Conservation (phyloP, 1,140 invertebrate species). For the Steinernema khuongi region DNA sequence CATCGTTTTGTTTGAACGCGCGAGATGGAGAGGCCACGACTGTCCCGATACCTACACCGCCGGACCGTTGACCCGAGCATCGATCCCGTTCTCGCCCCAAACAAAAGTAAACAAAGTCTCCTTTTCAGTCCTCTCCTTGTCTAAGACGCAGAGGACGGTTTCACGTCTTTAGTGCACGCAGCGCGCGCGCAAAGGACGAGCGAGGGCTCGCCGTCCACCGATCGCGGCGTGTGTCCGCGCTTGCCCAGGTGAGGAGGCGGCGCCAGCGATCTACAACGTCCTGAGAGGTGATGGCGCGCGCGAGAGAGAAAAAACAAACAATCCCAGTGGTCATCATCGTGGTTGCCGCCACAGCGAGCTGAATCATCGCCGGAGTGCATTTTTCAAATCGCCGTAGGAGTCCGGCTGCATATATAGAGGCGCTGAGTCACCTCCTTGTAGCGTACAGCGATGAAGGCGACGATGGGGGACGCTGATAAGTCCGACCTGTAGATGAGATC, state of each 20-base stretch:
- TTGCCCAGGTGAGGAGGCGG: constrained; percentile 9
- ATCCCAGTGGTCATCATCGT: background rate
- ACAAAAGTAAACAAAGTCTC: constrained; percentile 9
- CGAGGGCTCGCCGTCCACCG: background rate
- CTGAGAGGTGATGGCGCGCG: background rate
- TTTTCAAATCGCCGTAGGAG: too few species aligned
- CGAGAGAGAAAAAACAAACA: constrained; percentile 9
- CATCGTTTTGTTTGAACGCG: constrained; percentile 5
- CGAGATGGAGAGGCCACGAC: too few species aligned
- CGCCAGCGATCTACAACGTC: background rate
- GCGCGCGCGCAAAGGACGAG: background rate
- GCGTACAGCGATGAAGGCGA: too few species aligned
- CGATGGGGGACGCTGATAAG: too few species aligned
- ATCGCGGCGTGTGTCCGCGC: background rate
- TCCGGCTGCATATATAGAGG: too few species aligned
- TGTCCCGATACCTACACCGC: too few species aligned
- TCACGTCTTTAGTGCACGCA: constrained; percentile 6
- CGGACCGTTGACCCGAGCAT: background rate
- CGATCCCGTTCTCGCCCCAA: background rate
- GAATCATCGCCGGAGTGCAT: background rate
- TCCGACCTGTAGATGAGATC: too few species aligned
- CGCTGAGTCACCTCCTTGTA: too few species aligned
- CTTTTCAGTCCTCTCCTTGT: background rate
- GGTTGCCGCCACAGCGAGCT: background rate
- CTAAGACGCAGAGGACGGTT: background rate